phyloP scores from a whole-genome alignment of 2,113 vertebrate genomes.

The Bombycilla garrulus region DNA sequence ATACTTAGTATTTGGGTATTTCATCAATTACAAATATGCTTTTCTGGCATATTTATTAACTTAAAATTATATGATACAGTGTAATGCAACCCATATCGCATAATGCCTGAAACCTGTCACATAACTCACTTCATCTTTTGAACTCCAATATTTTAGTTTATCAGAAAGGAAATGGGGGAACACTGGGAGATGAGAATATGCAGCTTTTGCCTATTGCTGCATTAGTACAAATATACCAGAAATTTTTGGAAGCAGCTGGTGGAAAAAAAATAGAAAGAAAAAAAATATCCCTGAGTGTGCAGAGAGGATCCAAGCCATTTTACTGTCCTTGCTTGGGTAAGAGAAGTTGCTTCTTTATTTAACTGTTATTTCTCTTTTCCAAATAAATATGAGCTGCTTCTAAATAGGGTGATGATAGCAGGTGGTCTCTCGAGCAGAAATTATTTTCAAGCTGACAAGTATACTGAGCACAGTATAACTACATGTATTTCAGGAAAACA shows the following conservation, averaged over 20 bases:
- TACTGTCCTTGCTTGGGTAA: constrained; percentile 9
- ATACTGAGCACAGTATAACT: constrained; percentile 24
- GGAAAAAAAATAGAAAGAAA: not conserved
- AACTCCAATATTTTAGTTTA: constrained; percentile 29
- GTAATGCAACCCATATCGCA: not conserved
- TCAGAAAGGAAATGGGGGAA: not conserved
- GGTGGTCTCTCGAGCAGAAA: constrained; percentile 62
- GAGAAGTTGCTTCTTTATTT: constrained; percentile 26
- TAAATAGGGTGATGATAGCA: constrained; percentile 47
- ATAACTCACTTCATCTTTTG: constrained; percentile 31
- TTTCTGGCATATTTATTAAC: constrained; percentile 26
- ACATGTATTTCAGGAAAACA: constrained; percentile 57
- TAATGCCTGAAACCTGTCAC: not conserved
- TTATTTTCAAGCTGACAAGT: constrained; percentile 59
- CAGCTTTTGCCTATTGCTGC: not conserved
- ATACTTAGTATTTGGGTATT: constrained; percentile 24
- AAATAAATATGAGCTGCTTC: constrained; percentile 48
- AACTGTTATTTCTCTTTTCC: constrained; percentile 46
- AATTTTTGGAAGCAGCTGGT: not conserved
- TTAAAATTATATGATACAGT: not conserved
- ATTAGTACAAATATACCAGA: not conserved
- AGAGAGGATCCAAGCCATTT: not conserved
- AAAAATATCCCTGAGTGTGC: not conserved
- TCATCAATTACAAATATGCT: constrained; percentile 41
- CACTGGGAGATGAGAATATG: not conserved